Conservation (phyloP, 2,888 invertebrate species). For the Cyaniris semiargus region DNA sequence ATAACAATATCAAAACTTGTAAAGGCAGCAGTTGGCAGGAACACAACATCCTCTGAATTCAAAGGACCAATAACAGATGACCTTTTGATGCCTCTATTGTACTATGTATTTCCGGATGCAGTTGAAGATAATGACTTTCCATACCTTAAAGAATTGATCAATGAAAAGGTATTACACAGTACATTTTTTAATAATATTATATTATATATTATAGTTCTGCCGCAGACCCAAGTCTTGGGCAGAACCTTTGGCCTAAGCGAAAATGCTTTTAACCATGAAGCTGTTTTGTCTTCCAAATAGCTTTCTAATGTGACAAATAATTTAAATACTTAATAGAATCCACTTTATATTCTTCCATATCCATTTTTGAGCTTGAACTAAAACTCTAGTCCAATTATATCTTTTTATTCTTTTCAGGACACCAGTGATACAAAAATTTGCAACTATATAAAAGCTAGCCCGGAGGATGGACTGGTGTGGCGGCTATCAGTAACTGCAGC, state of each 20-base stretch:
- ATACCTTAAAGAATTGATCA: conserved; percentile 74
- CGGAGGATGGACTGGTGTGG: conserved; percentile 89
- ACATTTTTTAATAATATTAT: too few species aligned
- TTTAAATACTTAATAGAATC: too few species aligned
- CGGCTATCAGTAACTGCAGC: conserved; percentile 88
- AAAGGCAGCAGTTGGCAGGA: conserved; percentile 76
- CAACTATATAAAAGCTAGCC: conserved; percentile 87
- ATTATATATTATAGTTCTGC: too few species aligned
- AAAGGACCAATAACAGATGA: conserved; percentile 89
- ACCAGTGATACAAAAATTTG: conserved; percentile 60
- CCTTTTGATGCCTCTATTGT: conserved; percentile 87
- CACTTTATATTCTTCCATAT: neutral
- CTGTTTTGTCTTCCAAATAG: neutral
- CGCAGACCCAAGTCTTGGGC: too few species aligned
- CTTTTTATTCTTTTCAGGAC: conserved; percentile 26
- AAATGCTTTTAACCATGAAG: neutral
- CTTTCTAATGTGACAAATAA: neutral
- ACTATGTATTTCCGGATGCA: conserved; percentile 94
- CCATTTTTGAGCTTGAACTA: neutral
- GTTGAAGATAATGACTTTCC: conserved; percentile 81
- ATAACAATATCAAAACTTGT: conserved; percentile 83
- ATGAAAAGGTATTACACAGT: conserved; percentile 61
- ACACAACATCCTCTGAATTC: conserved; percentile 79
- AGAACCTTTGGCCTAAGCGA: neutral
- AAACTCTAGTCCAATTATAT: neutral